Percentiles rank a stretch among this genome's conserved stretches.
Conservation (phyloP, 2,113 vertebrate genomes). For the Acinonyx jubatus region DNA sequence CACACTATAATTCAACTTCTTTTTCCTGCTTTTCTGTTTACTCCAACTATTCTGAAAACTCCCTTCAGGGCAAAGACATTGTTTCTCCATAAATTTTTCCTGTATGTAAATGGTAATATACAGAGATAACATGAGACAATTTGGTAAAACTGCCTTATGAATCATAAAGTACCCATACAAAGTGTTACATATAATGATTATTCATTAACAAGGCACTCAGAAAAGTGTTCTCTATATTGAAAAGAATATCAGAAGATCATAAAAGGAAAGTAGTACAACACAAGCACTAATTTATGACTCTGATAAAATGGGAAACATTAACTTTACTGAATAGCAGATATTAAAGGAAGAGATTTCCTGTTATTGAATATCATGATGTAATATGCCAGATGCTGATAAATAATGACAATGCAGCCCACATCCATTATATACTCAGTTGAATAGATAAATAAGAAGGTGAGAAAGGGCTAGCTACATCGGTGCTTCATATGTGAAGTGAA, state of each 20-base stretch:
- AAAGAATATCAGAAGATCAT: background rate
- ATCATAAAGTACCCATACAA: background rate
- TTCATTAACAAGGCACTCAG: background rate
- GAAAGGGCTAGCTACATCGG: background rate
- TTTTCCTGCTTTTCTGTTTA: background rate
- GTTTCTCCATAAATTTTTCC: background rate
- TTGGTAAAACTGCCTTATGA: background rate
- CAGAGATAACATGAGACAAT: background rate
- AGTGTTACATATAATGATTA: background rate
- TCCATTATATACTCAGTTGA: background rate
- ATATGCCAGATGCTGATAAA: background rate
- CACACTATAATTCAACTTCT: background rate
- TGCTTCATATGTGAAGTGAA: background rate
- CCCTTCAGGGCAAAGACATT: background rate
- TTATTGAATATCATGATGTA: background rate
- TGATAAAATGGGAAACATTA: background rate
- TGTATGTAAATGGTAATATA: background rate
- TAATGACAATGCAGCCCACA: accelerated
- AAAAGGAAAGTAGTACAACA: background rate
- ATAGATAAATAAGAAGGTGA: background rate
- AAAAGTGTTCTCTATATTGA: background rate
- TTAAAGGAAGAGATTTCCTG: background rate
- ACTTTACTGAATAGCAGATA: background rate
- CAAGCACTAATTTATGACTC: background rate
- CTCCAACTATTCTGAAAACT: background rate